phyloP scores from a whole-genome alignment of 2,888 invertebrate genomes.

The Cerastis rubricosa region DNA sequence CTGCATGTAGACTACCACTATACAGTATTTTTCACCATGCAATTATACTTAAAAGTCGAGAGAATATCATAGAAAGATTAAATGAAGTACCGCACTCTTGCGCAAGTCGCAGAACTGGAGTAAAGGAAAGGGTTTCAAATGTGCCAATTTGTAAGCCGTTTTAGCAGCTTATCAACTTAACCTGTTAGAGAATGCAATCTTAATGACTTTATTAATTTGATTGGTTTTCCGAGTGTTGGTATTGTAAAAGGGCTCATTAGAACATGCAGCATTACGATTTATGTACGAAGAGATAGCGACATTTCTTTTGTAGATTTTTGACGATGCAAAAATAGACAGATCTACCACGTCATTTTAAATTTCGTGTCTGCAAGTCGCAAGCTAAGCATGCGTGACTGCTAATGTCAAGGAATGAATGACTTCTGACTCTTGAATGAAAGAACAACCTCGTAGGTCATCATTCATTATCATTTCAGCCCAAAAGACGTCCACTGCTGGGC shows the following conservation, averaged over 20 bases:
- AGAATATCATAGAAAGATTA: constrained; percentile 9
- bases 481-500: no score
- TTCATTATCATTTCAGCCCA: no score
- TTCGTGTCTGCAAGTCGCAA: background rate
- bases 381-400: background rate
- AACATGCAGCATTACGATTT: background rate
- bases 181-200: constrained; percentile 9
- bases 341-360: background rate
- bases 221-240: background rate
- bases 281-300: background rate
- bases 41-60: background rate
- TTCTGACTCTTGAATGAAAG: background rate
- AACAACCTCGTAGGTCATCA: background rate
- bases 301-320: background rate
- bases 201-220: constrained; percentile 29
- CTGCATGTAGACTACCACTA: background rate
- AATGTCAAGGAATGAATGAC: background rate
- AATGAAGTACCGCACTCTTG: constrained; percentile 32
- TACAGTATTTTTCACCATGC: background rate
- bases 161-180: constrained; percentile 19
- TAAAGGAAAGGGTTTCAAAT: constrained; percentile 46
- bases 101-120: constrained; percentile 41
- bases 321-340: no score
- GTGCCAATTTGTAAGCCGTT: constrained; percentile 26
- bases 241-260: background rate